These are phyloP conservation scores for Drosophila melanosoma DNA, from an alignment of 2,888 invertebrate species.

Conservation along the genomic window DNA sequence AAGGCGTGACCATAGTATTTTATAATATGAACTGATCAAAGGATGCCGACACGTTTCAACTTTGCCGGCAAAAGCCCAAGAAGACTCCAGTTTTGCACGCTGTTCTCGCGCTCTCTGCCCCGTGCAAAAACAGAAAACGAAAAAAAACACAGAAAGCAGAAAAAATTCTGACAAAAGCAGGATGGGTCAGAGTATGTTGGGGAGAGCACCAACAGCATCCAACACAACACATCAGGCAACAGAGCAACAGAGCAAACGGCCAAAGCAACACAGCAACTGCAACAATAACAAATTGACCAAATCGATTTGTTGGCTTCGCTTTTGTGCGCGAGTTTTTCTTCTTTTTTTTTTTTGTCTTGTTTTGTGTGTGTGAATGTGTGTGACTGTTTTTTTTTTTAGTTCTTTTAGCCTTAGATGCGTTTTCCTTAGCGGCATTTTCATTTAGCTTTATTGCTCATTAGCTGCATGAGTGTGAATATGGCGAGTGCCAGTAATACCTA, in stretches of 20 bases:
- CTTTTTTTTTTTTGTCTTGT: constrained; percentile 3
- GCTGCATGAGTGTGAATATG: constrained; percentile 76
- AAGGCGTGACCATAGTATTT: constrained; percentile 85
- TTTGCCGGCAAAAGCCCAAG: constrained; percentile 76
- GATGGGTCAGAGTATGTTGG: constrained; percentile 24
- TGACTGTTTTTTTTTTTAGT: constrained; percentile 8
- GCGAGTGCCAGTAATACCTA: constrained; percentile 62
- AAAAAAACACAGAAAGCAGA: not conserved
- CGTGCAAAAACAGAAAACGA: constrained; percentile 49
- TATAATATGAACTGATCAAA: constrained; percentile 85
- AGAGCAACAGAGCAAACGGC: constrained; percentile 14
- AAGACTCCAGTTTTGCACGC: constrained; percentile 75
- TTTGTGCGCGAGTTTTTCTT: constrained; percentile 27
- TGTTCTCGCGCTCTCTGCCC: constrained; percentile 47
- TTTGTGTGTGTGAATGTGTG: not conserved
- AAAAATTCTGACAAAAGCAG: constrained; percentile 19
- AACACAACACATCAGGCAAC: constrained; percentile 30
- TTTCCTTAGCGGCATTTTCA: constrained; percentile 72
- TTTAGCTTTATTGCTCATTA: constrained; percentile 80
- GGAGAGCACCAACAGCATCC: constrained; percentile 22
- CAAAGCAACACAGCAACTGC: constrained; percentile 41
- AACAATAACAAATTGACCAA: constrained; percentile 80
- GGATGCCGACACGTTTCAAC: constrained; percentile 84
- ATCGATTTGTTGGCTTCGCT: constrained; percentile 74
- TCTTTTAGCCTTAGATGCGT: constrained; percentile 17